Evolutionary conservation across 1,140 invertebrate species (phyloP).

Genomic region (Eubasilissa regina): DNA sequence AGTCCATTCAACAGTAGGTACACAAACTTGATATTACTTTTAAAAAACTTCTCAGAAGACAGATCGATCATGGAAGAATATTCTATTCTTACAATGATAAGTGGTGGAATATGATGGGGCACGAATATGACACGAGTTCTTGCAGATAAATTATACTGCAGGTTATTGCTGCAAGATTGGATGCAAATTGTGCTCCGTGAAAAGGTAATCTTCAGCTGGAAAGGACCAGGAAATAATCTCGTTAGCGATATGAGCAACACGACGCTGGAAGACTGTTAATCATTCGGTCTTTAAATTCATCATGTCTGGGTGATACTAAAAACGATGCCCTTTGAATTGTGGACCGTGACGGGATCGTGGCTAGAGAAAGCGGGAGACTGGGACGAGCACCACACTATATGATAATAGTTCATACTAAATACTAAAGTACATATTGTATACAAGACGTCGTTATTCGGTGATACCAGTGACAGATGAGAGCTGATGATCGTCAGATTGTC

Average conservation of each 20-base stretch:
- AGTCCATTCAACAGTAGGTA: too few species aligned
- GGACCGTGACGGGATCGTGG: not conserved
- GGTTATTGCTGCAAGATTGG: not conserved
- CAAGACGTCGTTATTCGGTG: too few species aligned
- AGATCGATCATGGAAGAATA: too few species aligned
- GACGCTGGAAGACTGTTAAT: conserved; percentile 7
- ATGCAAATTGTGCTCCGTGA: not conserved
- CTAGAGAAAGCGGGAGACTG: not conserved
- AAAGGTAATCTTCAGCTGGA: not conserved
- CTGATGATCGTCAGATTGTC: too few species aligned
- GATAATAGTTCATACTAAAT: too few species aligned
- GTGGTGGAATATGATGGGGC: not conserved
- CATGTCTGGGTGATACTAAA: not conserved
- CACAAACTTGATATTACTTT: too few species aligned
- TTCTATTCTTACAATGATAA: not conserved
- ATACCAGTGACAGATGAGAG: too few species aligned
- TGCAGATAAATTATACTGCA: conserved; percentile 18
- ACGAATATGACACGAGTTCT: not conserved
- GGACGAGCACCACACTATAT: not conserved
- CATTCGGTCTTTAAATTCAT: conserved; percentile 20
- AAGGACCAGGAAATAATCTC: conserved; percentile 6
- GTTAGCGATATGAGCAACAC: not conserved
- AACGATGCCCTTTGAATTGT: not conserved
- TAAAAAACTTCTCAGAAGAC: too few species aligned
- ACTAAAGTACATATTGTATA: too few species aligned